phyloP scores from a whole-genome alignment of 2,797 vertebrate genomes.

The Coluber constrictor region DNA sequence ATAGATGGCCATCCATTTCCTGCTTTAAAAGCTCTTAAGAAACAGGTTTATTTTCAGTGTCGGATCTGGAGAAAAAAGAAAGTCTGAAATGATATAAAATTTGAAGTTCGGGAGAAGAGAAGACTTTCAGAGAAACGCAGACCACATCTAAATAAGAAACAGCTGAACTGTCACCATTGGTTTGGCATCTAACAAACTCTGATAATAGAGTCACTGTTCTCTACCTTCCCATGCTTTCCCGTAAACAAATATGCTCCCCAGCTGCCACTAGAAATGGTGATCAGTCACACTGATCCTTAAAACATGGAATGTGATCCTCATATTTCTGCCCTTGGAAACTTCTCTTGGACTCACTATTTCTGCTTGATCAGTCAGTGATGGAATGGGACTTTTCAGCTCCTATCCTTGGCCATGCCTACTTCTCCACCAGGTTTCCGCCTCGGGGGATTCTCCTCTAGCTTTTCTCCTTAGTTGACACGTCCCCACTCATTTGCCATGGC shows the following conservation, averaged over 20 bases:
- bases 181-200: not conserved
- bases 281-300: not conserved
- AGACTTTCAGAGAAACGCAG: not conserved
- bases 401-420: too few species aligned
- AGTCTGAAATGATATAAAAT: not conserved
- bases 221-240: not conserved
- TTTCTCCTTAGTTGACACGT: too few species aligned
- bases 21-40: not conserved
- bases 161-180: not conserved
- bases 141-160: not conserved
- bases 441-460: too few species aligned
- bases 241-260: not conserved
- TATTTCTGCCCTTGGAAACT: not conserved
- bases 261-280: not conserved
- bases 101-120: not conserved
- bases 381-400: too few species aligned
- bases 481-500: too few species aligned
- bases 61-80: not conserved
- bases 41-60: not conserved
- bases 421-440: too few species aligned
- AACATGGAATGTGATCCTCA: not conserved
- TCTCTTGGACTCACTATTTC: not conserved
- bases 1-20: not conserved
- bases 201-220: not conserved
- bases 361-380: not conserved